Evolutionary conservation across 2,888 invertebrate species (phyloP).

Genomic region (Hipparchia sbordonii): DNA sequence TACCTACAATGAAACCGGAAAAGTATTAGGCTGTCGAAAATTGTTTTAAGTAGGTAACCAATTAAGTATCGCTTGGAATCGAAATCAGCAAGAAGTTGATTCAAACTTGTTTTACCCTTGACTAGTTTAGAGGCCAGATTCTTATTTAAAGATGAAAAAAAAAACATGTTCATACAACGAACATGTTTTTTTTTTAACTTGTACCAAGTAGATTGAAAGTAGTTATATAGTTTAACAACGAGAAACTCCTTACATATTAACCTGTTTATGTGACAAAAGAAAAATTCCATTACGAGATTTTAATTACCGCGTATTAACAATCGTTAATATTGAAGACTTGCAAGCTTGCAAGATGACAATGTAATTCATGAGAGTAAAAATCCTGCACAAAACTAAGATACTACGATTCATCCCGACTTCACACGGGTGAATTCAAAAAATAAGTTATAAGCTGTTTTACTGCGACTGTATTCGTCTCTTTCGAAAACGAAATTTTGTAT

Average conservation of each 20-base stretch:
- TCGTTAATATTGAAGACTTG: slow-evolving; percentile 6
- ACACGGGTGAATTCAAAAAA: no score
- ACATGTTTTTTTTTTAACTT: neutral
- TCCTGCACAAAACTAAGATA: neutral
- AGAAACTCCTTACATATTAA: neutral
- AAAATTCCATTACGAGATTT: slow-evolving; percentile 15
- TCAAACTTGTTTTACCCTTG: slow-evolving; percentile 14
- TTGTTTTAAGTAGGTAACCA: neutral
- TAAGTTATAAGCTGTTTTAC: no score
- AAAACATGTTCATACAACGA: neutral
- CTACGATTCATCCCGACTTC: no score
- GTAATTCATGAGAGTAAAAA: slow-evolving; percentile 5
- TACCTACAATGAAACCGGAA: neutral
- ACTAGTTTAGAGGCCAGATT: slow-evolving; percentile 15
- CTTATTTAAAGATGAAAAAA: neutral
- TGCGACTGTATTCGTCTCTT: no score
- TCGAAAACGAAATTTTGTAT: no score
- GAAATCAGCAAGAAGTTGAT: slow-evolving; percentile 1
- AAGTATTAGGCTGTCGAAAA: neutral
- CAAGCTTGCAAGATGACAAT: neutral
- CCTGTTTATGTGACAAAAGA: neutral
- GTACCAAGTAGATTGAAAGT: slow-evolving; percentile 1
- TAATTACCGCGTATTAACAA: slow-evolving; percentile 1
- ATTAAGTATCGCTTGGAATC: neutral
- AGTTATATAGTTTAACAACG: neutral